Evolutionary conservation across 2,113 vertebrate genomes (phyloP), one percentile per base, ranked within the genome.

Genomic region (Progne subis): DNA sequence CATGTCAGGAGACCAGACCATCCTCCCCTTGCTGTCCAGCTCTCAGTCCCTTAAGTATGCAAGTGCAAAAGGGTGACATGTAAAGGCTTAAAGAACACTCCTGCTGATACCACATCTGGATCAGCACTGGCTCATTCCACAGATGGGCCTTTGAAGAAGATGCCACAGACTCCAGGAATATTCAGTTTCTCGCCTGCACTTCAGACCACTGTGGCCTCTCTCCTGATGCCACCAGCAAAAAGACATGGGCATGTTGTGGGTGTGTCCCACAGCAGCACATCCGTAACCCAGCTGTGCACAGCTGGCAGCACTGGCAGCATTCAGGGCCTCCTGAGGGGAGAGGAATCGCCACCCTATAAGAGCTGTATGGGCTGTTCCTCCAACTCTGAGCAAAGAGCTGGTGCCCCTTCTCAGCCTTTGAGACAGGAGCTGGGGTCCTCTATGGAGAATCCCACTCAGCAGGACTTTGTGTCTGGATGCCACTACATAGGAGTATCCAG

Each of bases 231-330:
- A 67, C 32, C 41, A 64, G 47, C 41, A 78, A 90, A 78, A 90
- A 88, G 78, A 65, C 2, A 4, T 26, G 71, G 63, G 11, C 57
- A 74, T 26, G 17, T 44, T 76, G 31, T 52, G 34, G 55, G 19
- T 37, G 31, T 76, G 28, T 19, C 37, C 21, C 1, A 5, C 13
- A 53, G 85, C 25, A 82, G 64, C 64, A 82, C 37, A 82, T 86
- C 60, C 76, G 49, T 87, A 59, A 61, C 31, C 8, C 53, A 71
- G 39, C 39, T 68, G 52, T 23, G 6, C 39, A 64, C 39, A 64
- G 9, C 50, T 91, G 94, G 69, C 86, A 88, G 72, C 80, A 75
- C 47, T 31, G 25, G 74, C 41, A 95, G 57, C 32, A 85, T 65
- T n/a, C 20, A 72, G 57, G 74, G 17, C n/a, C 24, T 91, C 19